Evolutionary conservation across 2,113 vertebrate genomes (phyloP).

Genomic region (Daboia siamensis): DNA sequence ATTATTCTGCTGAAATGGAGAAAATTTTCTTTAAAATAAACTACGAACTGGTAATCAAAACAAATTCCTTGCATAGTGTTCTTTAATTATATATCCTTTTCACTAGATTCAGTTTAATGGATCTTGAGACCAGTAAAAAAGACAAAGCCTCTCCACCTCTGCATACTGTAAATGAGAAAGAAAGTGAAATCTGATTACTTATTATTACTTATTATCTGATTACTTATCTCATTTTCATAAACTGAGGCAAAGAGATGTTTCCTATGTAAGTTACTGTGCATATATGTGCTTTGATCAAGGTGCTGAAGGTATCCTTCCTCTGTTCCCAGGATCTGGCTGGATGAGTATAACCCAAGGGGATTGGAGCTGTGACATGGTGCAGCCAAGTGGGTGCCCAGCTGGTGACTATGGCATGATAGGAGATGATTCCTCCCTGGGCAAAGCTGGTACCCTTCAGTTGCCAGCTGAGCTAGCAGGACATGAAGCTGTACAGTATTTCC

Average conservation of each 20-base stretch:
- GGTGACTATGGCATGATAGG: conserved; percentile 71
- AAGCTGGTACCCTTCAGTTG: conserved; percentile 60
- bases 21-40: not conserved
- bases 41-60: not conserved
- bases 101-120: not conserved
- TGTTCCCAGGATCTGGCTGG: not conserved
- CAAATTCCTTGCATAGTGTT: not conserved
- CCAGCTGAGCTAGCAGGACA: conserved; percentile 74
- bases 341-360: conserved; percentile 28
- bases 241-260: not conserved
- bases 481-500: conserved; percentile 72
- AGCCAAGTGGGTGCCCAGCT: conserved; percentile 71
- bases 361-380: conserved; percentile 70
- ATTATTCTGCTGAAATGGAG: not conserved
- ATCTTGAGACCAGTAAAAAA: not conserved
- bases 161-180: not conserved
- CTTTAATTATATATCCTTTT: not conserved
- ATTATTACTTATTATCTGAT: not conserved
- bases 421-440: conserved; percentile 51
- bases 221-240: not conserved
- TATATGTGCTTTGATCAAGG: not conserved
- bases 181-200: not conserved
- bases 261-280: not conserved
- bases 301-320: not conserved
- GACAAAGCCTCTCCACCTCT: not conserved